Percentiles rank a stretch among this genome's conserved stretches.
Conservation (phyloP, 2,113 vertebrate genomes). For the Microcebus jonahi region DNA sequence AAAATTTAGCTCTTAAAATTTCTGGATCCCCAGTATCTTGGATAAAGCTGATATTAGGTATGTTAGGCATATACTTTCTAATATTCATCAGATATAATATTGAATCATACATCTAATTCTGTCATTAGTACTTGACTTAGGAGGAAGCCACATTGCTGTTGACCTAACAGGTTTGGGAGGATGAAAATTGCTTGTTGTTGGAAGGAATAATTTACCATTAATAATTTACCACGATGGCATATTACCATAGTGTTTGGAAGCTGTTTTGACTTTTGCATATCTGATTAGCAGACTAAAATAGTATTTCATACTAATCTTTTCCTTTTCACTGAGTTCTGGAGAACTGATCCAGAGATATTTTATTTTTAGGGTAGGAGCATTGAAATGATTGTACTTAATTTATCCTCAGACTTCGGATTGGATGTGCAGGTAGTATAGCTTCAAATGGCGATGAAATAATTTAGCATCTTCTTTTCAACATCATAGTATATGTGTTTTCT, state of each 20-base stretch:
- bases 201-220: background rate
- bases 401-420: background rate
- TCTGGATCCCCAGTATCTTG: background rate
- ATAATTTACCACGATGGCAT: background rate
- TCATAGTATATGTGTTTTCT: background rate
- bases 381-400: background rate
- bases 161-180: background rate
- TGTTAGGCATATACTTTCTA: background rate
- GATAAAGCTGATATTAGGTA: background rate
- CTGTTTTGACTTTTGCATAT: background rate
- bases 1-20: background rate
- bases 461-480: background rate
- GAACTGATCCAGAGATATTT: background rate
- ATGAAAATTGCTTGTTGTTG: background rate
- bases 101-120: background rate
- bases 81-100: background rate
- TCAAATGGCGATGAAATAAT: background rate
- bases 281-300: background rate
- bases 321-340: background rate
- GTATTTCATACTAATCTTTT: background rate
- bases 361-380: background rate
- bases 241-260: background rate
- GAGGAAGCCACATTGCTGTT: background rate
- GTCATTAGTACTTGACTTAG: background rate
- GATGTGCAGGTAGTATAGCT: background rate